Base-by-base conservation (phyloP, 2,113 vertebrate genomes). In the Amazona vittata region DNA sequence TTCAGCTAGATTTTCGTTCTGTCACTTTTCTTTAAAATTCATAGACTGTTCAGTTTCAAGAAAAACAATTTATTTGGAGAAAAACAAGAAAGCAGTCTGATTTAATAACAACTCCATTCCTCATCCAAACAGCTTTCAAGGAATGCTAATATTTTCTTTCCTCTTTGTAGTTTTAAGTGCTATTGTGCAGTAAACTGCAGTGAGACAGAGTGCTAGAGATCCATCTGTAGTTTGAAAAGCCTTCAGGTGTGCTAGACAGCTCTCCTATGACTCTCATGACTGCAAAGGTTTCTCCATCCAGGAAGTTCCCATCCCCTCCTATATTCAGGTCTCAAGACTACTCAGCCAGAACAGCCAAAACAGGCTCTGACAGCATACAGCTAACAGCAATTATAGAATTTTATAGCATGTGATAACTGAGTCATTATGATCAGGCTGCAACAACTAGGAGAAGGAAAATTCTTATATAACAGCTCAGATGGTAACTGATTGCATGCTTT, bases 321-420 rank as follows among this genome's bases (percentile, higher is more conserved):
- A 28, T 8, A 65, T 60, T 84, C 60, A 80, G 73, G 26, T 80
- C 74, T 83, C 73, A 37, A 74, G 75, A 63, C 70, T 93, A 24
- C 53, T 90, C 63, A 88, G 33, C 37, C 46, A 63, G 67, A 94
- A 83, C n/a, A 85, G 84, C 37, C 78, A 74, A 70, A 93, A 83
- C 57, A 90, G 44, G 76, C 78, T 95, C 41, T 69, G 76, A 81
- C 33, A 79, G 31, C 41, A 17, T 4, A 50, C 35, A 50, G 47
- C 69, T 53, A 90, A 68, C 21, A 94, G 35, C 60, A 96, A 81
- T 92, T 93, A 89, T 0, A 67, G 33, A 60, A 63, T 49, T 96
- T 93, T 90, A 86, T 29, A 91, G 53, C 52, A 21, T 69, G 69
- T 69, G 94, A 75, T 93, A 94, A 94, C 37, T 91, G 73, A 94